A percentile compares a stretch with the other conserved stretches of the same genome.
These are phyloP conservation scores for Pediacus dermestoides DNA, from an alignment of 2,888 invertebrate genomes.

Conservation along the genomic window DNA sequence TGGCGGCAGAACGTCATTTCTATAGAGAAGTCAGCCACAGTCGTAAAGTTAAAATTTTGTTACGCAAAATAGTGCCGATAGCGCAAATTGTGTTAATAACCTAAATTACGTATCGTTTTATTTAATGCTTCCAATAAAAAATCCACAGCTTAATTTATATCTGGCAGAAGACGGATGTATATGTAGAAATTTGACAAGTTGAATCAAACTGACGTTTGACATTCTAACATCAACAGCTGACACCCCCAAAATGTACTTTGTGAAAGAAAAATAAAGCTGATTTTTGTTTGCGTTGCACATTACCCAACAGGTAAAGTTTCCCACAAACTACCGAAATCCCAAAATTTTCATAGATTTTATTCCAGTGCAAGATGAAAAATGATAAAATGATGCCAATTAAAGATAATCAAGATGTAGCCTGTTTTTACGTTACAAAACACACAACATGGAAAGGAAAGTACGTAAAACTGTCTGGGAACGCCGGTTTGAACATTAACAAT, in stretches of 20 bases:
- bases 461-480: too few species aligned
- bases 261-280: neutral
- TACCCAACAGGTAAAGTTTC: slow-evolving; percentile 11
- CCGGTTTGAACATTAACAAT: slow-evolving; percentile 2
- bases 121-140: too few species aligned
- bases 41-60: too few species aligned
- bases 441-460: slow-evolving; percentile 98
- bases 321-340: slow-evolving; percentile 10
- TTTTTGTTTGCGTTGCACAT: neutral
- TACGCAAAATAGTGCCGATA: too few species aligned
- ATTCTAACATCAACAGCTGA: slow-evolving; percentile 28
- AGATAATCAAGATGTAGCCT: slow-evolving; percentile 94
- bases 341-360: neutral
- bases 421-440: slow-evolving; percentile 96
- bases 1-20: too few species aligned
- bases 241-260: slow-evolving; percentile 25
- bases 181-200: too few species aligned
- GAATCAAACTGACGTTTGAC: too few species aligned
- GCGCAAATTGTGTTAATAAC: too few species aligned
- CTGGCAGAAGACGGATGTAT: too few species aligned
- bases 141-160: too few species aligned
- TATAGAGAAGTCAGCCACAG: too few species aligned
- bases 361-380: slow-evolving; percentile 7
- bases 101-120: too few species aligned
- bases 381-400: slow-evolving; percentile 73